Conservation (phyloP, 2,888 invertebrate species). For the Horisme vitalbata region DNA sequence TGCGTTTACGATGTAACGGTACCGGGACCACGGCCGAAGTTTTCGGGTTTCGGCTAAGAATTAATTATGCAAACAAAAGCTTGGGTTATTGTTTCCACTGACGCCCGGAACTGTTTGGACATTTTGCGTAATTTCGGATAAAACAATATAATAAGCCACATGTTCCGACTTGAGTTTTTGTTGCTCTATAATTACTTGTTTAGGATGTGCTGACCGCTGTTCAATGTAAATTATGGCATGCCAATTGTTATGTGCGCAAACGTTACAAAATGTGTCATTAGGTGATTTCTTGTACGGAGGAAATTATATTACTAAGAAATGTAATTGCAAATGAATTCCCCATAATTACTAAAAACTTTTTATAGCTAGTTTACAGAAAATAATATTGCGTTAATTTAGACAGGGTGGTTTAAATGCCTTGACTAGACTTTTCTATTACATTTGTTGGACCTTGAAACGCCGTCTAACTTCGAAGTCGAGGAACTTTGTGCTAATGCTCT, state of each 20-base stretch:
- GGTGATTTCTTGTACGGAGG: too few species aligned
- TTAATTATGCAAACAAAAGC: constrained; percentile 78
- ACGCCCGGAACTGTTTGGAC: constrained; percentile 70
- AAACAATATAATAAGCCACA: constrained; percentile 52
- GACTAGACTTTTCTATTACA: neutral
- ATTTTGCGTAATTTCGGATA: constrained; percentile 75
- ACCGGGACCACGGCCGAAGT: constrained; percentile 64
- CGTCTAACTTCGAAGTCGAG: constrained; percentile 23
- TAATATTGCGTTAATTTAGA: too few species aligned
- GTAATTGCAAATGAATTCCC: too few species aligned
- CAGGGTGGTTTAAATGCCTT: too few species aligned
- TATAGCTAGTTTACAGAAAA: too few species aligned
- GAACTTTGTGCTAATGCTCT: constrained; percentile 40
- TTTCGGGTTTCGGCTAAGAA: constrained; percentile 61
- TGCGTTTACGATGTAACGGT: constrained; percentile 75
- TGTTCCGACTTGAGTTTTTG: constrained; percentile 36
- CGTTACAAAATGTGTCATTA: neutral
- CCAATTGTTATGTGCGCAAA: neutral
- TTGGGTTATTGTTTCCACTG: constrained; percentile 67
- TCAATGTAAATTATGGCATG: neutral
- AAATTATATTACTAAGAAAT: too few species aligned
- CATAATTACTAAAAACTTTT: too few species aligned
- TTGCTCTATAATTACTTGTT: constrained; percentile 12
- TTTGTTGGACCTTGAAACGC: constrained; percentile 18
- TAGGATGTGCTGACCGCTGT: constrained; percentile 1